Base-by-base conservation (phyloP, 2,113 vertebrate genomes). In the Silurus asotus region DNA sequence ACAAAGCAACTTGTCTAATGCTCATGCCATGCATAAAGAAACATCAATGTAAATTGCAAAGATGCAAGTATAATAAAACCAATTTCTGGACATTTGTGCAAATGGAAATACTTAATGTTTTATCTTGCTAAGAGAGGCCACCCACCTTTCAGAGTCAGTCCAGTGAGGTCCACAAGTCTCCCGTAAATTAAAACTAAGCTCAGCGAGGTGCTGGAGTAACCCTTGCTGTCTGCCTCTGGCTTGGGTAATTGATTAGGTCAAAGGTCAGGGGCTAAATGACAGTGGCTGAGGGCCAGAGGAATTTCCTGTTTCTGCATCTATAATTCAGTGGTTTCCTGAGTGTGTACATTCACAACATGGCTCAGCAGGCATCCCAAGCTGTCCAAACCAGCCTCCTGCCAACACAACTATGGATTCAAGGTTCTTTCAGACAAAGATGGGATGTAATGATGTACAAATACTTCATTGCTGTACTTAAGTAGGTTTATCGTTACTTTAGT, bases 281-380 rank as follows among this genome's bases (percentile, higher is more conserved):
- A 92, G 91, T 91, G 92, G 91, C 89, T 90, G 88, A 88, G 84
- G 89, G 87, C 88, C 48, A 86, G 82, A 92, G 91, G 94, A 92
- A 94, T 94, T 94, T 95, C 94, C 95, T 95, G 93, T 94, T 94
- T 93, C 93, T 90, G 88, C 93, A 95, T 95, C 92, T 92, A 94
- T 94, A 94, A 95, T 95, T 94, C 93, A 95, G 90, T 82, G 87
- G 88, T 90, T 94, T 95, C 93, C 92, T 94, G 91, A 90, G 62
- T 70, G 81, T 86, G 84, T 74, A 85, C 61, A 67, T 82, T 81
- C 51, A 56, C 76, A 67, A 37, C 15, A 37, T 11, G 67, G 77
- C 69, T 64, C 84, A 25, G 45, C 84, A 79, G 59, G 59, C 84
- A 79, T 53, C 72, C 88, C 91, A 94, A 93, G 90, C 92, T 92